Base-by-base conservation (phyloP, 2,888 invertebrate species). In the Empis stercorea region DNA sequence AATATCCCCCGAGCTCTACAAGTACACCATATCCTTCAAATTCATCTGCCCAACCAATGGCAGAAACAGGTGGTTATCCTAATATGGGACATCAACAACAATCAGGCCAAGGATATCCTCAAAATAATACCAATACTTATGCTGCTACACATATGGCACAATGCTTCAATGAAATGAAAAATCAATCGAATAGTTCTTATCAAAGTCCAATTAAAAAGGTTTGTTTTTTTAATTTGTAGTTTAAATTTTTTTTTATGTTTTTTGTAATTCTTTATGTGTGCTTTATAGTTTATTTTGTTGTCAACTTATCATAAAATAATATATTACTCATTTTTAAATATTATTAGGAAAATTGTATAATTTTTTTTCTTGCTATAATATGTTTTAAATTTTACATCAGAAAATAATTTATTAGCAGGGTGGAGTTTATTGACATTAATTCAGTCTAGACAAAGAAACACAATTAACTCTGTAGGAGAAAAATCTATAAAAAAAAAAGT, bases 121-220 rank as follows among this genome's bases (percentile, higher is more conserved):
- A 61, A 45, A 55, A 60, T 46, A 56, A 55, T 53, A 54, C 59
- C 38, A 49, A 52, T 47, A 57, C 57, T 23, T 52, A 58, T 40
- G 53, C 61, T 47, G 58, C 59, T 47, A 55, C 54, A 41, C 55
- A 57, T 53, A 59, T 59, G 48, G 61, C 60, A 43, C 55, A 59
- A 44, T 63, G 61, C 48, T 61, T 61, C 46, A 56, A 57, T 45
- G 61, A 63, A 55, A 57, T 61, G 58, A 57, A 55, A 52, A 34
- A 4, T 13, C 23, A 27, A 27, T 27, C 23, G 23, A 27, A 27
- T 27, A 27, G 23, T 9, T 27, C 23, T 27, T 27, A 27, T 27
- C n/a, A n/a, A 34, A 34, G 34, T n/a, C n/a, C 34, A 13, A 34
- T n/a, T 45, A 63, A 57, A 60, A 63, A 64, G 64, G 64, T 66